Conservation (phyloP, 2,888 invertebrate species). For the Drosophila parthenogenetica region DNA sequence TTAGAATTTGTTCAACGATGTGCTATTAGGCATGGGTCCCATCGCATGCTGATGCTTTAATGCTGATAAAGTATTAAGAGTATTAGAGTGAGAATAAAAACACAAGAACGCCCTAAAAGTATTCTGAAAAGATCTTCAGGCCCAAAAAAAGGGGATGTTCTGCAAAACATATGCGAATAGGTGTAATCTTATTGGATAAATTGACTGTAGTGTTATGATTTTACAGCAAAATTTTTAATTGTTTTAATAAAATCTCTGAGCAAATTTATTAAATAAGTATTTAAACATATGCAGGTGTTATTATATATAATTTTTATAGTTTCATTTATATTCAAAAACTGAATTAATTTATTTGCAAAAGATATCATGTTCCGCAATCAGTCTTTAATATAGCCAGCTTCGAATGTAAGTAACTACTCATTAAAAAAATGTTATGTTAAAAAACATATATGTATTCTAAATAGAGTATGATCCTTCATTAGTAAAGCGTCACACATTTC, state of each 20-base stretch:
- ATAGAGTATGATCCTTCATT: neutral
- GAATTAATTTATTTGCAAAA: too few species aligned
- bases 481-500: neutral
- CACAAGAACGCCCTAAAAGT: conserved; percentile 2
- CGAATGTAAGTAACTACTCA: too few species aligned
- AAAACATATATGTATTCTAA: neutral
- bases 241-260: too few species aligned
- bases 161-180: neutral
- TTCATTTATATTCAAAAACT: too few species aligned
- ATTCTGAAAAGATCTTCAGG: neutral
- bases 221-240: too few species aligned
- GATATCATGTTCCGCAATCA: too few species aligned
- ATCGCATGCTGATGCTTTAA: conserved; percentile 42
- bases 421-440: neutral
- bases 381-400: too few species aligned
- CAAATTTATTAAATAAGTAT: too few species aligned
- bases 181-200: neutral
- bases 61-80: conserved; percentile 57
- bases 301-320: too few species aligned
- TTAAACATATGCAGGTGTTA: too few species aligned
- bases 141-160: neutral
- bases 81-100: conserved; percentile 19
- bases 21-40: conserved; percentile 2
- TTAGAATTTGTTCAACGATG: conserved; percentile 28
- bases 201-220: neutral